A percentile compares a stretch with the other conserved stretches of the same genome.
Conservation (phyloP, 2,113 vertebrate genomes). For the Arvicanthis niloticus region DNA sequence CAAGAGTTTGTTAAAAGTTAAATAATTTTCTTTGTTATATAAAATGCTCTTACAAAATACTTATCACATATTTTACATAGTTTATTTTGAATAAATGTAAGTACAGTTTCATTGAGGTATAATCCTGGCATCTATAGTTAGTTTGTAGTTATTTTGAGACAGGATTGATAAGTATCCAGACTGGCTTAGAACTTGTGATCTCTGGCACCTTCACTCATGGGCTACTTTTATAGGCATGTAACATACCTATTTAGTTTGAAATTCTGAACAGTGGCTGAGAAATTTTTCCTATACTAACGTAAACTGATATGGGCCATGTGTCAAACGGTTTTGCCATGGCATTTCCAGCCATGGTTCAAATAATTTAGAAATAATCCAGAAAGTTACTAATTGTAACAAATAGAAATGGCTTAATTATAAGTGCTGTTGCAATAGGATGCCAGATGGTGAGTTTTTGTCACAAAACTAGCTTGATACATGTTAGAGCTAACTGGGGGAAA, state of each 20-base stretch:
- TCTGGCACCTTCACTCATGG: neutral
- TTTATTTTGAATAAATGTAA: constrained; percentile 10
- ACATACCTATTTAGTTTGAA: neutral
- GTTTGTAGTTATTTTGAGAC: neutral
- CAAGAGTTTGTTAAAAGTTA: neutral
- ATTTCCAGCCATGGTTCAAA: neutral
- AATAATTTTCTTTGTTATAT: neutral
- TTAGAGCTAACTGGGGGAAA: neutral
- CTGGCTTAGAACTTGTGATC: neutral
- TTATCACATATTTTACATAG: neutral
- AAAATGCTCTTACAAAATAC: neutral
- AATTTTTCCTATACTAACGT: neutral
- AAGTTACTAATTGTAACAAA: neutral
- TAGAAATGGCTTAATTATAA: neutral
- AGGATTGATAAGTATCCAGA: neutral
- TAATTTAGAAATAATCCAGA: neutral
- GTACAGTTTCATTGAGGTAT: neutral
- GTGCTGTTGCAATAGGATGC: neutral
- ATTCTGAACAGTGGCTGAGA: neutral
- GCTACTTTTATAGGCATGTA: neutral
- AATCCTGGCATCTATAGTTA: neutral
- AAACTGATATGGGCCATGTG: neutral
- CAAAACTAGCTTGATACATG: neutral
- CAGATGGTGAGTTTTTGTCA: neutral
- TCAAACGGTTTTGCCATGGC: neutral